Evolutionary conservation across 1,140 invertebrate species (phyloP).

Genomic region (Drosophila azteca): DNA sequence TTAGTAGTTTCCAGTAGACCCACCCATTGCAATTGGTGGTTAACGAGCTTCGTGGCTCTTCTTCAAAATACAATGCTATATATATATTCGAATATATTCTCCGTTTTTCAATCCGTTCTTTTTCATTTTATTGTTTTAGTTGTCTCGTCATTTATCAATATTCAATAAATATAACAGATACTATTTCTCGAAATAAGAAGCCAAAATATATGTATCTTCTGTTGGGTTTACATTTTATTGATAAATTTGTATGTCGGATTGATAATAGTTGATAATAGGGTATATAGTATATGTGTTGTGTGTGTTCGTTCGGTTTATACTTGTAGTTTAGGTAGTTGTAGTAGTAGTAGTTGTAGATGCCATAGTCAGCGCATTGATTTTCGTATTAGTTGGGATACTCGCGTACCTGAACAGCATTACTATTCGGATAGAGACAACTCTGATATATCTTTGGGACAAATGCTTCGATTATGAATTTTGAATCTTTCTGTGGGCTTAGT

Average conservation of each 20-base stretch:
- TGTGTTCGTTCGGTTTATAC: conserved; percentile 31
- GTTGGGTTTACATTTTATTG: conserved; percentile 50
- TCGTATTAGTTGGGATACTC: conserved; percentile 76
- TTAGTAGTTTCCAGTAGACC: conserved; percentile 15
- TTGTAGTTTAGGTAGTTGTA: conserved; percentile 42
- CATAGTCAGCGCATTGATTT: conserved; percentile 65
- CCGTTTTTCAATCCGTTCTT: too few species aligned
- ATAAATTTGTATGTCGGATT: conserved; percentile 61
- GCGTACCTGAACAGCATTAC: conserved; percentile 50
- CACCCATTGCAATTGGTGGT: conserved; percentile 23
- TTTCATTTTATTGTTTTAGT: conserved; percentile 18
- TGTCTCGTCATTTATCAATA: conserved; percentile 17
- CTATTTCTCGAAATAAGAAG: conserved; percentile 60
- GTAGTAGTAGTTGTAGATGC: conserved; percentile 60
- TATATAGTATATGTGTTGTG: conserved; percentile 37
- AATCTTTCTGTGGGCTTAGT: conserved; percentile 26
- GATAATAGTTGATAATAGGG: conserved; percentile 47
- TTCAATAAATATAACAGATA: conserved; percentile 57
- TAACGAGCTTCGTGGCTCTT: conserved; percentile 13
- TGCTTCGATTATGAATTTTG: conserved; percentile 48
- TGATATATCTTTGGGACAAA: conserved; percentile 65
- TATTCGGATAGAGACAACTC: conserved; percentile 44
- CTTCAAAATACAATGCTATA: conserved; percentile 46
- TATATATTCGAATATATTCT: conserved; percentile 16
- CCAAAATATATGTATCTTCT: conserved; percentile 56